phyloP scores from a whole-genome alignment of 2,797 vertebrate genomes.

The Xiphophorus birchmanni region DNA sequence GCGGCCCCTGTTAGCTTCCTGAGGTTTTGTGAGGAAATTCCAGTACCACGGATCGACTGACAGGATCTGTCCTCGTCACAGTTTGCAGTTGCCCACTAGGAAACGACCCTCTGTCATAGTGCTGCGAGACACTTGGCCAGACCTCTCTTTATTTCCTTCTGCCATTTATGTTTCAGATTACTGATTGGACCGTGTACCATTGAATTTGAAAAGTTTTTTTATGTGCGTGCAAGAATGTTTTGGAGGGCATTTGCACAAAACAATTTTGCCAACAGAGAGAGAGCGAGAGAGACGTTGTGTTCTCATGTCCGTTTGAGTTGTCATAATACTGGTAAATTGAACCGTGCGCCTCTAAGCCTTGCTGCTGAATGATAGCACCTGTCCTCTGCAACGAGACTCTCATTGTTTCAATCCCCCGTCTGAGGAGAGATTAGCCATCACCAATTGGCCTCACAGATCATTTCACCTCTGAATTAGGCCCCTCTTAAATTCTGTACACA shows the following conservation, averaged over 20 bases:
- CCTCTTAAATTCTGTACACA: slow-evolving; percentile 53
- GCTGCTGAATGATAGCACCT: slow-evolving; percentile 80
- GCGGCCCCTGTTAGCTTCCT: slow-evolving; percentile 70
- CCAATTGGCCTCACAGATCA: slow-evolving; percentile 77
- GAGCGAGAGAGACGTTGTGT: slow-evolving; percentile 10
- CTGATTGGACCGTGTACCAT: slow-evolving; percentile 25
- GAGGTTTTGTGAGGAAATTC: slow-evolving; percentile 76
- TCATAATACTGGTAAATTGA: slow-evolving; percentile 69
- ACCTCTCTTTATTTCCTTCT: slow-evolving; percentile 33
- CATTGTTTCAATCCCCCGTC: slow-evolving; percentile 74
- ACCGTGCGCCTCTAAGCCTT: slow-evolving; percentile 52
- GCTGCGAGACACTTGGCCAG: slow-evolving; percentile 41
- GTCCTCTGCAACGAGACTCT: slow-evolving; percentile 78
- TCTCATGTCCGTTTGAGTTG: slow-evolving; percentile 34
- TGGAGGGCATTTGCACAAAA: not conserved
- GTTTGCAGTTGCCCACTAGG: slow-evolving; percentile 59
- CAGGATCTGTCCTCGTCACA: slow-evolving; percentile 77
- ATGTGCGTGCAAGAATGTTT: not conserved
- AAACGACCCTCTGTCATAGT: slow-evolving; percentile 62
- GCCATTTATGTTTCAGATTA: slow-evolving; percentile 40
- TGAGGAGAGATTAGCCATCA: slow-evolving; percentile 75
- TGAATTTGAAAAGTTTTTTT: slow-evolving; percentile 45
- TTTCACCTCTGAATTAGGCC: slow-evolving; percentile 71
- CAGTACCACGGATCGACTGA: slow-evolving; percentile 66
- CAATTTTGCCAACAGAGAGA: slow-evolving; percentile 14